Evolutionary conservation across 2,113 vertebrate genomes (phyloP).

Genomic region (Struthio camelus): DNA sequence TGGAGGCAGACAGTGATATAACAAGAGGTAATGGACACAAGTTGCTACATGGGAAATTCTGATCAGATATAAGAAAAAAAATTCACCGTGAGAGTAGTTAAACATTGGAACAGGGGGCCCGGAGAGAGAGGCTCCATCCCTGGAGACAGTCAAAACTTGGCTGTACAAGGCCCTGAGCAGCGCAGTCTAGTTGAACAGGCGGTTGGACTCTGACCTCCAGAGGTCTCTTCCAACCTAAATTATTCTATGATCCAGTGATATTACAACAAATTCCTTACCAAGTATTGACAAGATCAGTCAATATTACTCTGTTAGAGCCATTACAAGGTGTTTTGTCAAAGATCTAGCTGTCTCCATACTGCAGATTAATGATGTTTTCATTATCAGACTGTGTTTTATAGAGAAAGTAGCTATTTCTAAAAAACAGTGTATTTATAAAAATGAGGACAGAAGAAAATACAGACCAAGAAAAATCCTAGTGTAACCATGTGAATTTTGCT

Average conservation of each 20-base stretch:
- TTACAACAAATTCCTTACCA: conserved; percentile 59
- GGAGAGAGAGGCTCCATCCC: neutral
- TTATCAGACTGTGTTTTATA: conserved; percentile 48
- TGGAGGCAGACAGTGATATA: rapidly evolving
- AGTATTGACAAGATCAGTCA: conserved; percentile 74
- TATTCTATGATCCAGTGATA: conserved; percentile 46
- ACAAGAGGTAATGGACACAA: neutral
- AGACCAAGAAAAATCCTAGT: neutral
- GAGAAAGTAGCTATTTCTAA: conserved; percentile 38
- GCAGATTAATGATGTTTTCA: conserved; percentile 75
- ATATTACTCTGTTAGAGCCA: conserved; percentile 75
- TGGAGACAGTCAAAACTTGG: neutral
- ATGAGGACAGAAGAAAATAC: neutral
- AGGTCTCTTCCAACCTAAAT: conserved; percentile 16
- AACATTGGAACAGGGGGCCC: neutral
- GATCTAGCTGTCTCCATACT: conserved; percentile 70
- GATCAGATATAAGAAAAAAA: neutral
- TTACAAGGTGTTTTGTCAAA: conserved; percentile 77
- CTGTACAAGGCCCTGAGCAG: neutral
- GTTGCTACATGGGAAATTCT: neutral
- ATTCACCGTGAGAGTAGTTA: rapidly evolving
- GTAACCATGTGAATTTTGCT: neutral
- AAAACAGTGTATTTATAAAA: conserved; percentile 16
- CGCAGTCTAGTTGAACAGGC: rapidly evolving
- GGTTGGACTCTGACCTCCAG: neutral